phyloP scores from a whole-genome alignment of 2,113 vertebrate genomes.

The Lasiurus borealis region DNA sequence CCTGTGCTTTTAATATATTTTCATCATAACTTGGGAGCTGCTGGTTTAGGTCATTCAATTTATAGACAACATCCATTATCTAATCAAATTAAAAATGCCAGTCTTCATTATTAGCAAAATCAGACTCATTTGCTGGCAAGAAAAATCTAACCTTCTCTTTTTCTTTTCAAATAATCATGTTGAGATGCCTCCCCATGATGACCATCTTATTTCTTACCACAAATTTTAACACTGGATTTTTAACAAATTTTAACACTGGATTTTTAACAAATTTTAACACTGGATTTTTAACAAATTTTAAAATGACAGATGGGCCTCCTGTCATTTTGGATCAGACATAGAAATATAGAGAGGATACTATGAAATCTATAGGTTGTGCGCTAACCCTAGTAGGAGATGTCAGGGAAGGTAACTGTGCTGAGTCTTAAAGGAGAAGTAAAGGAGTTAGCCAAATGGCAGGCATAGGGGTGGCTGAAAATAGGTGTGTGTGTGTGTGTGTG shows the following conservation, averaged over 20 bases:
- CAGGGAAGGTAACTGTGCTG: neutral
- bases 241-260: too few relatives aligned
- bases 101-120: constrained; percentile 14
- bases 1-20: constrained; percentile 42
- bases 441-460: neutral
- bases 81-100: constrained; percentile 35
- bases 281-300: too few relatives aligned
- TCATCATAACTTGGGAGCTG: constrained; percentile 1
- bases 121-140: constrained; percentile 14
- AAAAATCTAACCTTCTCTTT: constrained; percentile 58
- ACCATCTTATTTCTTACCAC: constrained; percentile 29
- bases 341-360: neutral
- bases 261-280: constrained; percentile 8
- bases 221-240: neutral
- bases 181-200: constrained; percentile 20
- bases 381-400: neutral
- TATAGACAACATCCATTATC: neutral
- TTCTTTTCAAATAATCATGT: neutral
- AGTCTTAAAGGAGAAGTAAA: neutral
- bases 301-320: too few relatives aligned
- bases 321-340: too few relatives aligned
- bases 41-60: constrained; percentile 28
- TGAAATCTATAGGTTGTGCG: neutral
- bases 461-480: neutral
- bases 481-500: neutral